phyloP scores from a whole-genome alignment of 2,797 vertebrate species.

The Ataeniobius toweri region DNA sequence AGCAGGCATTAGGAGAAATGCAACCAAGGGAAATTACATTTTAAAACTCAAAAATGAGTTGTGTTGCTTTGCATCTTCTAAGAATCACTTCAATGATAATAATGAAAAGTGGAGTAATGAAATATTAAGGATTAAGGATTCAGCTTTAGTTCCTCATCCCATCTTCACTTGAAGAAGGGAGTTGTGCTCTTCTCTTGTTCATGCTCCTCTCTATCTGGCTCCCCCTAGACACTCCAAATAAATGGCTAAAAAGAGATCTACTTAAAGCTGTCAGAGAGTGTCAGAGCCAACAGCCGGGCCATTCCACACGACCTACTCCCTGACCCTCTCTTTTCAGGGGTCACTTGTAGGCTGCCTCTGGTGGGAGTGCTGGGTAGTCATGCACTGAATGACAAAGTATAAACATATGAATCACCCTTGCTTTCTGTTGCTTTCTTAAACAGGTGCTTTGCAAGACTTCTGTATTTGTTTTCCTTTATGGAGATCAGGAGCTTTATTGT shows the following conservation, averaged over 20 bases:
- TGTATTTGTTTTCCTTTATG: slow-evolving; percentile 47
- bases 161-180: slow-evolving; percentile 59
- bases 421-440: slow-evolving; percentile 42
- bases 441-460: slow-evolving; percentile 37
- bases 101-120: not conserved
- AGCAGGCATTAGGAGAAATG: too few relatives aligned
- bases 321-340: slow-evolving; percentile 83
- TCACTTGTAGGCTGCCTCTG: slow-evolving; percentile 81
- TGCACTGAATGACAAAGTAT: slow-evolving; percentile 81
- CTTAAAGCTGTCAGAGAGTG: slow-evolving; percentile 87
- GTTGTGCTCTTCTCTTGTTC: slow-evolving; percentile 70
- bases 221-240: slow-evolving; percentile 75
- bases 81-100: not conserved
- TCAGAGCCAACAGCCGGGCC: slow-evolving; percentile 81
- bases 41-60: not conserved
- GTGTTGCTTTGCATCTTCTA: not conserved
- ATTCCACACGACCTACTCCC: slow-evolving; percentile 83
- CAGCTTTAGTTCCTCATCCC: slow-evolving; percentile 27
- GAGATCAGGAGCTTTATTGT: slow-evolving; percentile 12
- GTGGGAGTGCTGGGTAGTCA: slow-evolving; percentile 82
- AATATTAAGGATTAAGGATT: not conserved
- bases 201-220: slow-evolving; percentile 46
- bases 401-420: slow-evolving; percentile 71
- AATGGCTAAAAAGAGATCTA: slow-evolving; percentile 84
- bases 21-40: not conserved